These are phyloP conservation scores for Sorex araneus DNA, from an alignment of 2,113 vertebrate genomes.

Conservation along the genomic window DNA sequence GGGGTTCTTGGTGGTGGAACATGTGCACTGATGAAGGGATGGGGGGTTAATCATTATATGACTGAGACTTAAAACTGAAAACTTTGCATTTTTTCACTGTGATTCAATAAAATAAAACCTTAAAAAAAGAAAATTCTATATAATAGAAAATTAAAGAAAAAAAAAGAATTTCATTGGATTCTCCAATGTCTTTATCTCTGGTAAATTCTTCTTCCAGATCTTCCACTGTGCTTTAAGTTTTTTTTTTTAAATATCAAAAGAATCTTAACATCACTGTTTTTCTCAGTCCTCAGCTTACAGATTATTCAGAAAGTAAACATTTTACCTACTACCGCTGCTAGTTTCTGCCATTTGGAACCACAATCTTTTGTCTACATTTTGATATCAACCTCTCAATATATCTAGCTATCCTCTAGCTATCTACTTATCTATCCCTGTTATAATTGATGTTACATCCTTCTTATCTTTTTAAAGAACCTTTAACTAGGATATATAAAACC, in stretches of 20 bases:
- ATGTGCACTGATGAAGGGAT: no score
- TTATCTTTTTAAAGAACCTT: no score
- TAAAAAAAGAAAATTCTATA: no score
- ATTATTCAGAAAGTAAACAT: neutral
- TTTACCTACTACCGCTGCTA: neutral
- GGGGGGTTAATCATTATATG: no score
- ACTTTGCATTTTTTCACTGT: no score
- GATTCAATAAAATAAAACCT: no score
- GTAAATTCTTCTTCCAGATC: slow-evolving; percentile 11
- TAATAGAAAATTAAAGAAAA: no score
- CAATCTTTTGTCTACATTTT: neutral
- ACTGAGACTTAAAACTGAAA: no score
- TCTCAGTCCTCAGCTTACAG: neutral
- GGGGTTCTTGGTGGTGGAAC: no score
- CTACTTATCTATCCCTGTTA: neutral
- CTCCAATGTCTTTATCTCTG: neutral
- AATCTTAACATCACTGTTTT: neutral
- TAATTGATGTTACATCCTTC: neutral
- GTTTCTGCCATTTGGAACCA: neutral
- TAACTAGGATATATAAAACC: no score
- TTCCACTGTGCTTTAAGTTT: no score
- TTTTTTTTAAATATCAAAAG: neutral
- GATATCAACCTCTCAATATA: neutral
- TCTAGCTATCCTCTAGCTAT: neutral
- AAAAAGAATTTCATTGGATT: neutral